Evolutionary conservation across 1,140 invertebrate genomes (phyloP).

Genomic region (Drosophila nikananu): DNA sequence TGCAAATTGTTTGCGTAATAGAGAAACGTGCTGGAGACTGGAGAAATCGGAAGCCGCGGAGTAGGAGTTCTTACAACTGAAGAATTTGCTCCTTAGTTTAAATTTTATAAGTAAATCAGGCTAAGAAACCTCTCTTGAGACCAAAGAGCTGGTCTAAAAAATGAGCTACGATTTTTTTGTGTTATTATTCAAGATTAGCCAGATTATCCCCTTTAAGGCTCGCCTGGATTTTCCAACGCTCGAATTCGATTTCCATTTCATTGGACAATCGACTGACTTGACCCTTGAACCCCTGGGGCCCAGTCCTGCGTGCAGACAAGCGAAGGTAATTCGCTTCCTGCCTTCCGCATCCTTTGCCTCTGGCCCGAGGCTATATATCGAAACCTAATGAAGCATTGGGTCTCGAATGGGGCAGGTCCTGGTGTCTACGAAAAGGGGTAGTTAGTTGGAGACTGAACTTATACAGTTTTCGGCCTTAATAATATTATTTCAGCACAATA

Average conservation of each 20-base stretch:
- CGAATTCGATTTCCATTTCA: constrained; percentile 55
- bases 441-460: background rate
- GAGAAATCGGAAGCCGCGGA: background rate
- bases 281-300: constrained; percentile 54
- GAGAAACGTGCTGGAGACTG: constrained; percentile 54
- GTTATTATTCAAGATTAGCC: constrained; percentile 31
- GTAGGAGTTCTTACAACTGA: background rate
- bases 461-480: background rate
- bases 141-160: constrained; percentile 12
- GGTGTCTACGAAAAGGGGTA: constrained; percentile 7
- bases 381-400: constrained; percentile 60
- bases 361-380: constrained; percentile 34
- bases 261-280: constrained; percentile 44
- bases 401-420: constrained; percentile 19
- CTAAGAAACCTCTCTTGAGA: constrained; percentile 4
- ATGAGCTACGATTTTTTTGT: constrained; percentile 7
- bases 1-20: constrained; percentile 79
- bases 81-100: background rate
- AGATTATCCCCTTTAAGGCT: constrained; percentile 32
- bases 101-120: background rate
- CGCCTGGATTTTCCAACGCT: constrained; percentile 13
- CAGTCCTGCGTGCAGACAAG: constrained; percentile 58
- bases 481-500: constrained; percentile 27
- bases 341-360: constrained; percentile 7
- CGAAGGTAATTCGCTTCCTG: constrained; percentile 68